Base-by-base conservation (phyloP, 2,113 vertebrate genomes). In the Laticauda laticaudata region DNA sequence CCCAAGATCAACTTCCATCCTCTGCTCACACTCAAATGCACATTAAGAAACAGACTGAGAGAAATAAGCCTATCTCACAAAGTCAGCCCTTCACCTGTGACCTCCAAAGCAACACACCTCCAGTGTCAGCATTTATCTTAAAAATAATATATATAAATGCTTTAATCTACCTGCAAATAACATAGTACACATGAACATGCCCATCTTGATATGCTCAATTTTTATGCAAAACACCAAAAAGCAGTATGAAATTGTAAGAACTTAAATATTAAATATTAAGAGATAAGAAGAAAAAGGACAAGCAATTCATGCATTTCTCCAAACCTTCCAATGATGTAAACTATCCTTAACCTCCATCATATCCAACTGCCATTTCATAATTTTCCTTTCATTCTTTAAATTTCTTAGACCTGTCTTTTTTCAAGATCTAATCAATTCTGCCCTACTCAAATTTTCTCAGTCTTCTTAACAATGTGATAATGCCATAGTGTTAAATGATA, bases 1-100 rank as follows among this genome's bases (percentile, higher is more conserved):
- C 90, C 69, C 26, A 86, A 61, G 57, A 93, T 61, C 21, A 61
- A 26, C 45, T 93, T 93, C 55, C 75, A 64, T 86, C 43, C 88
- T 39, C 88, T 90, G 20, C 15, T n/a, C 86, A 34, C 43, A 90
- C 2, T 61, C 45, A 89, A 34, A 57, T 11, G 51, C 81, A 57
- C 26, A 86, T 3, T 14, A 43, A 86, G 3, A 90, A 56, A 39
- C 21, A 86, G 54, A 86, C 26, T 26, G 23, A 53, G 23, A 64
- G 91, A 26, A 9, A 87, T 39, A 53, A 87, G 45, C 57, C 87
- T 54, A 92, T 29, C 53, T 55, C 64, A 90, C 24, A 29, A 51
- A 57, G 53, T 89, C 26, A 81, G 18, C 24, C 48, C 15, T 89
- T 85, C 26, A 20, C 12, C n/a, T 45, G 18, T 48, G 26, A 56